Base-by-base conservation (phyloP, 2,888 invertebrate genomes). In the Petrolisthes cinctipes region DNA sequence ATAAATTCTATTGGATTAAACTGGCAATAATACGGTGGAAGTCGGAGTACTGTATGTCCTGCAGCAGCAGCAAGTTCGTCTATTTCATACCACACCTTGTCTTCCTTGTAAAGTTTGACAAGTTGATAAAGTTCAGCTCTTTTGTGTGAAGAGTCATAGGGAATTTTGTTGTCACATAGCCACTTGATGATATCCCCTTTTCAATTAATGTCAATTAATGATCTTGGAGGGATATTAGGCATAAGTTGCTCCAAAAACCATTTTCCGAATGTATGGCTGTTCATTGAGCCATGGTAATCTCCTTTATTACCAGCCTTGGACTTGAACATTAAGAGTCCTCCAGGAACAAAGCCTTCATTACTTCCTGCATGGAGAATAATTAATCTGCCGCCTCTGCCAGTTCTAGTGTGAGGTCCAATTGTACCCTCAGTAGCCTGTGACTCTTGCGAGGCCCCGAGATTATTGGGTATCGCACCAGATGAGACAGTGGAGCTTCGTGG, bases 251-350 rank as follows among this genome's bases (percentile, higher is more conserved):
- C 76, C 53, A 53, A n/a, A 82, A 82, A 66, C 66, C 66, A 61
- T 37, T 37, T 71, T 53, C 73, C 51, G 73, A 71, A 83, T 20
- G 53, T 71, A 11, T 73, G 53, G 51, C 17, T 17, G 37, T 83
- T 83, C 73, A 83, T 83, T 5, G 83, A 83, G 20, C 53, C 54
- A 4, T 83, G 83, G 51, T 83, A 83, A 73, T 66, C 83, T 23
- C 51, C 51, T 71, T 68, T 83, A 17, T 73, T 71, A 14, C 83
- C 83, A 37, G 23, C 14, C 68, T 71, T 83, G 17, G 83, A 83
- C 37, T 73, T 71, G 37, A 83, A 83, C 73, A 83, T 71, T 23
- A 83, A 37, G 7, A 83, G 73, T 71, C 71, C 73, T 37, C 83
- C 83, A n/a, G 83, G 51, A 54, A 83, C 56, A 83, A 83, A 71